Percentiles rank a stretch among this genome's conserved stretches.
Conservation (phyloP, 2,888 invertebrate genomes). For the Meandrusa payeni region DNA sequence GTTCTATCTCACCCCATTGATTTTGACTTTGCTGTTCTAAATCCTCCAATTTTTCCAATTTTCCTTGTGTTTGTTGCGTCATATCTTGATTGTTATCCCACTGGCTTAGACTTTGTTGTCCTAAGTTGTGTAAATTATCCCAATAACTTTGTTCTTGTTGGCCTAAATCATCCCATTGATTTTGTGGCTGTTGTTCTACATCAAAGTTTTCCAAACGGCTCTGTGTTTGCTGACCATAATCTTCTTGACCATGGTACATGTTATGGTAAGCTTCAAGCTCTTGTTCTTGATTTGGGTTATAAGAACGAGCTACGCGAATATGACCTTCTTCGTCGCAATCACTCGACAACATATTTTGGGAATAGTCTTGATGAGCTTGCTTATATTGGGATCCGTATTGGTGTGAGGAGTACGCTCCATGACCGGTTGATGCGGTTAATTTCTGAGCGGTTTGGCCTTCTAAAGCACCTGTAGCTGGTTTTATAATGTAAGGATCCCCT, state of each 20-base stretch:
- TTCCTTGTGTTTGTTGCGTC: conserved; percentile 32
- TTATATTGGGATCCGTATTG: conserved; percentile 47
- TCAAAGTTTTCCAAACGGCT: conserved; percentile 22
- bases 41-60: conserved; percentile 24
- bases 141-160: conserved; percentile 36
- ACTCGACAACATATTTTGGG: conserved; percentile 35
- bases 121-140: conserved; percentile 33
- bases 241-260: conserved; percentile 30
- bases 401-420: conserved; percentile 42
- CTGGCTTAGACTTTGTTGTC: conserved; percentile 34
- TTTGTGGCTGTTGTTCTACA: conserved; percentile 37
- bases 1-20: conserved; percentile 31
- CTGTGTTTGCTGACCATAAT: conserved; percentile 33
- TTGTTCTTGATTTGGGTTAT: conserved; percentile 34
- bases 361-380: conserved; percentile 42
- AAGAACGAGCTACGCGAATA: conserved; percentile 54
- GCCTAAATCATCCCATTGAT: conserved; percentile 31
- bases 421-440: conserved; percentile 41
- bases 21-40: conserved; percentile 34
- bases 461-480: conserved; percentile 45
- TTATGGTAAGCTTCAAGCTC: conserved; percentile 31
- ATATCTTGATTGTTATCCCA: conserved; percentile 21
- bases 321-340: conserved; percentile 54
- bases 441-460: conserved; percentile 46
- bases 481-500: conserved; percentile 72